Evolutionary conservation across 2,113 vertebrate genomes (phyloP).

Genomic region (Garra rufa): DNA sequence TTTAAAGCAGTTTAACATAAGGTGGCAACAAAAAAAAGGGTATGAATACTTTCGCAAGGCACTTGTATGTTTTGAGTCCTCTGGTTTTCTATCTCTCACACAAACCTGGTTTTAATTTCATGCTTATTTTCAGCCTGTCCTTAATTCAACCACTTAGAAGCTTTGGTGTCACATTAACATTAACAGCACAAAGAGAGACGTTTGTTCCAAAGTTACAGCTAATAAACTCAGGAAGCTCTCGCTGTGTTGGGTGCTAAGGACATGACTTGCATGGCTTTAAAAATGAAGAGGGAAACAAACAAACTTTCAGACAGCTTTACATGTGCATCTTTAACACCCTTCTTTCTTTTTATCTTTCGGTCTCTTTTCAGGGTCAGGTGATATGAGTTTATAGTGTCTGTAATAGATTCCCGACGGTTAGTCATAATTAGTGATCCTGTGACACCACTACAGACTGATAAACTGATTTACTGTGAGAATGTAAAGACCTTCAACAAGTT

Average conservation of each 20-base stretch:
- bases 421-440: neutral
- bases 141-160: conserved; percentile 27
- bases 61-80: no score
- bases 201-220: conserved; percentile 45
- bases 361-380: neutral
- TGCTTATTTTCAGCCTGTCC: conserved; percentile 38
- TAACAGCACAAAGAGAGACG: conserved; percentile 27
- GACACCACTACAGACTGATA: neutral
- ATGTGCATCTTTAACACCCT: conserved; percentile 4
- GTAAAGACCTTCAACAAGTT: neutral
- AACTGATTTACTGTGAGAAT: neutral
- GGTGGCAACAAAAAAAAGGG: no score
- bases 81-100: conserved; percentile 20
- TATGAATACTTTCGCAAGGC: no score
- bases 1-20: no score
- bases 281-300: neutral
- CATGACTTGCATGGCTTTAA: neutral
- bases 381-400: neutral
- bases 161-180: conserved; percentile 27
- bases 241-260: neutral
- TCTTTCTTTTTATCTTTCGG: neutral
- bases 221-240: conserved; percentile 38
- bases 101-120: conserved; percentile 45
- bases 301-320: conserved; percentile 13
- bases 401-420: neutral